Base-by-base conservation (phyloP, 2,113 vertebrate genomes). In the Uria lomvia region DNA sequence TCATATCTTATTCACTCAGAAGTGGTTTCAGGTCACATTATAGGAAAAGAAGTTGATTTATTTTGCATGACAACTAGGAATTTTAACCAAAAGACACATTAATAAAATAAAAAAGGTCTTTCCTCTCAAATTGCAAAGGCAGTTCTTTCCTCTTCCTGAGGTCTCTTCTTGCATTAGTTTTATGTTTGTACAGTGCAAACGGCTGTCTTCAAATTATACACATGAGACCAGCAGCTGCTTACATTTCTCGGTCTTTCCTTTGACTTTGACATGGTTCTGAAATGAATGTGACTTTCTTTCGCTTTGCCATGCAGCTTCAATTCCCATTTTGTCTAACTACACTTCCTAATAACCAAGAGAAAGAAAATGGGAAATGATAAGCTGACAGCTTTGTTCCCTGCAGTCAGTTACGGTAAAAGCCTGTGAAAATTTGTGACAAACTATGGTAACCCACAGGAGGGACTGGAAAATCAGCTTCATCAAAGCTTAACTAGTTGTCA, bases 1-100 rank as follows among this genome's bases (percentile, higher is more conserved):
- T 98, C 92, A 95, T 98, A 80, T 96, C 97, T 96, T 97, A 98
- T 98, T 98, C 98, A 97, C 97, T 97, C 93, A 97, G 92, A 98
- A 98, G 97, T 66, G 72, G 92, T 95, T 97, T 98, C 98, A 97
- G 92, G 85, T 94, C 97, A 96, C 88, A 95, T 98, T 97, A 96
- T 66, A 89, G 95, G 97, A 98, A 98, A 97, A 91, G 95, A 90
- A 82, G 67, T 91, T 98, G 97, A 98, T 98, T 98, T 98, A 98
- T 98, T 99, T 98, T 98, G 98, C 97, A 98, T 98, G 97, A 97
- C 98, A 98, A 98, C 97, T 97, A 98, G 96, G 98, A 98, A 98
- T 98, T 98, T 98, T 98, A 99, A 99, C 96, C 97, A 95, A 98
- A 97, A 96, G 97, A 96, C 81, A 97, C 97, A 96, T 96, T 97